These are phyloP conservation scores for Mycalesis mineus DNA, from an alignment of 2,888 invertebrate genomes.

Conservation along the genomic window DNA sequence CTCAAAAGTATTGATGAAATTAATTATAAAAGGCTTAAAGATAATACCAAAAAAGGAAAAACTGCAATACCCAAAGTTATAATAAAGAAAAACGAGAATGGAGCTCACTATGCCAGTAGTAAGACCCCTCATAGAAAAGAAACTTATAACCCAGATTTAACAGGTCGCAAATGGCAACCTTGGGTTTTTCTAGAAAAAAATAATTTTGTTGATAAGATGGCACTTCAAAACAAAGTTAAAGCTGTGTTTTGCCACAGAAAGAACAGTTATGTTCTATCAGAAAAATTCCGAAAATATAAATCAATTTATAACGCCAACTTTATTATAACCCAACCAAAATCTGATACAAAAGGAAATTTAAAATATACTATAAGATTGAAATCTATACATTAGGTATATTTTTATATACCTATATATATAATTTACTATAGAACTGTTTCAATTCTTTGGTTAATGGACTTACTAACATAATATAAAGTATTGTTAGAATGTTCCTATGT, in stretches of 20 bases:
- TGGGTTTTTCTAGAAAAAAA: constrained; percentile 72
- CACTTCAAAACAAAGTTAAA: constrained; percentile 55
- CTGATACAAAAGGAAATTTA: constrained; percentile 52
- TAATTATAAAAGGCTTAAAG: constrained; percentile 63
- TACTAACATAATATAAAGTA: not conserved
- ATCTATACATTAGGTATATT: constrained; percentile 42
- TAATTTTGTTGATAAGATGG: constrained; percentile 69
- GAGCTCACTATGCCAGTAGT: constrained; percentile 71
- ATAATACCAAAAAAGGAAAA: constrained; percentile 58
- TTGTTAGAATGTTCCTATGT: constrained; percentile 28
- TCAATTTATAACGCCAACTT: constrained; percentile 60
- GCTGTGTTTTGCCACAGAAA: constrained; percentile 64
- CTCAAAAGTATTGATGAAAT: constrained; percentile 73
- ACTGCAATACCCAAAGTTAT: constrained; percentile 68
- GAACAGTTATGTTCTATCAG: constrained; percentile 58
- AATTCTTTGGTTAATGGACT: constrained; percentile 32
- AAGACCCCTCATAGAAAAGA: constrained; percentile 50
- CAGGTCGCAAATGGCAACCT: constrained; percentile 74
- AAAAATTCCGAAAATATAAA: constrained; percentile 67
- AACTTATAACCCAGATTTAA: constrained; percentile 63
- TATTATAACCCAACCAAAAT: constrained; percentile 61
- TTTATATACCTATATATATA: not conserved
- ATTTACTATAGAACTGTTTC: not conserved
- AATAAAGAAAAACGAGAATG: constrained; percentile 68
- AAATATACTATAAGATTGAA: constrained; percentile 70